These are phyloP conservation scores for Eubasilissa regina DNA, from an alignment of 1,140 invertebrate species.

Conservation along the genomic window DNA sequence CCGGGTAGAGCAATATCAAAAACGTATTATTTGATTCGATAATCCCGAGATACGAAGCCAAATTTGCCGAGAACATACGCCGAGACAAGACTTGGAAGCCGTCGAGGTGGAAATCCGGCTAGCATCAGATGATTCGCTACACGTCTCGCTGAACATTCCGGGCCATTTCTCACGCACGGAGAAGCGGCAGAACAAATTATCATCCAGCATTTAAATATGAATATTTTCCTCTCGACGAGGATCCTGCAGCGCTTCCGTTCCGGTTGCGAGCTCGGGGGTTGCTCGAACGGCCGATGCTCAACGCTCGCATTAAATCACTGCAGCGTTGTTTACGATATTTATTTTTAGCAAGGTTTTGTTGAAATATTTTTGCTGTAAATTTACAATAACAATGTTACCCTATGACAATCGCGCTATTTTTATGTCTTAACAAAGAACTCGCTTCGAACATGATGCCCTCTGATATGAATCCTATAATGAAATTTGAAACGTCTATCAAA, in stretches of 20 bases:
- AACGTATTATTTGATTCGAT: constrained; percentile 18
- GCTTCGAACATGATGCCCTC: no score
- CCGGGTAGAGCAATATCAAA: neutral
- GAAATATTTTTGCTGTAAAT: no score
- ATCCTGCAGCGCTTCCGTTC: constrained; percentile 12
- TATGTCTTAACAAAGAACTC: no score
- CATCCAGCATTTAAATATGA: constrained; percentile 54
- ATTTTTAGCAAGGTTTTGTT: no score
- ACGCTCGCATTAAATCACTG: no score
- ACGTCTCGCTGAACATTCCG: constrained; percentile 49
- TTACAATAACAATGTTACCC: no score
- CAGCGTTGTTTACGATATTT: no score
- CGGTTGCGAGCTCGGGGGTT: constrained; percentile 1
- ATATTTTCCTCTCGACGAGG: constrained; percentile 39
- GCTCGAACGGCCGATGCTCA: constrained; percentile 10
- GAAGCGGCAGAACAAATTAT: constrained; percentile 41
- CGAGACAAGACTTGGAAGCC: constrained; percentile 24
- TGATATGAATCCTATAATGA: no score
- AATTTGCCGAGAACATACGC: constrained; percentile 19
- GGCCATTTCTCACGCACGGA: constrained; percentile 52
- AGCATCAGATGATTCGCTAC: constrained; percentile 9
- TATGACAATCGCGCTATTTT: no score
- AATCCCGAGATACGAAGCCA: neutral
- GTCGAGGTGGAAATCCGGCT: constrained; percentile 5
- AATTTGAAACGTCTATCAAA: no score